Percentiles rank a stretch among this genome's conserved stretches.
Conservation (phyloP, 2,797 vertebrate species). For the Meda fulgida region DNA sequence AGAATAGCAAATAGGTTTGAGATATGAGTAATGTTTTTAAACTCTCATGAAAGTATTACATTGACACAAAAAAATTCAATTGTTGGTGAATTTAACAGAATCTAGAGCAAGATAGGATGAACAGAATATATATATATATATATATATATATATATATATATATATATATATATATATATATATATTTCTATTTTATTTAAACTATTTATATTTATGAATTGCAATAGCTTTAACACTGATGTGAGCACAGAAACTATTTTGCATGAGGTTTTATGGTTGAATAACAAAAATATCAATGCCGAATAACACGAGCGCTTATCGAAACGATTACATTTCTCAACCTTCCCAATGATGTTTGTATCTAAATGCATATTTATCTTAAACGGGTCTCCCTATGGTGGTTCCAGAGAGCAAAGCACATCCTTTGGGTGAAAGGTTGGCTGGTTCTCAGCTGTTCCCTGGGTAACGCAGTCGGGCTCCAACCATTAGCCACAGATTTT, state of each 20-base stretch:
- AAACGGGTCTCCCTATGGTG: neutral
- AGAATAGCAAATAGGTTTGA: neutral
- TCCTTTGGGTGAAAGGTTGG: conserved; percentile 37
- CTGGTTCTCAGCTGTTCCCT: conserved; percentile 46
- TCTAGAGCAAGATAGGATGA: neutral
- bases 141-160: too few species aligned
- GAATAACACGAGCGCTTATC: neutral
- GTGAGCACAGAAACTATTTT: neutral
- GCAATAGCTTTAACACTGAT: neutral
- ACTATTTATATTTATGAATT: neutral
- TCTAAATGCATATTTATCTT: neutral
- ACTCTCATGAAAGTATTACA: neutral
- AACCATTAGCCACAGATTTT: conserved; percentile 59
- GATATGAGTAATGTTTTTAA: neutral
- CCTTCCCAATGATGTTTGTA: neutral
- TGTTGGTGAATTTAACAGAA: neutral
- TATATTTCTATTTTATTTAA: neutral
- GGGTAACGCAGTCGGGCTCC: conserved; percentile 49
- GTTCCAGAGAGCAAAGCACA: neutral
- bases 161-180: too few species aligned
- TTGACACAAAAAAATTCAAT: neutral
- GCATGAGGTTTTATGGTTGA: neutral
- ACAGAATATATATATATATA: too few species aligned
- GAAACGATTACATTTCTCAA: neutral
- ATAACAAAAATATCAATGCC: neutral